Base-by-base conservation (phyloP, 2,113 vertebrate genomes). In the Acrocephalus kingi region DNA sequence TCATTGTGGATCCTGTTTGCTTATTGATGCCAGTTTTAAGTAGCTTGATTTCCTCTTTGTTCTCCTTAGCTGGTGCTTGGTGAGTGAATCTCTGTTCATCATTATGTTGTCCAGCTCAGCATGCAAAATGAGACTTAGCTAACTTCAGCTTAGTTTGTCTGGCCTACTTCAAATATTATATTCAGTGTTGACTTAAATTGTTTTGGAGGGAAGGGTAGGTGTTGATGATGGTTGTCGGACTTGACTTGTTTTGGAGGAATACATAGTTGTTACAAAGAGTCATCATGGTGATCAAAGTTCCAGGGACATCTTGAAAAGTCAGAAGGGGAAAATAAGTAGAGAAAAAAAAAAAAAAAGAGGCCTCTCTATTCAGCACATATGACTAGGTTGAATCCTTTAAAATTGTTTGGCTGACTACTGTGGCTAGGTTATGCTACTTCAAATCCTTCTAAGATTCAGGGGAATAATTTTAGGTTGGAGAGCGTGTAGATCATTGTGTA, bases 401-500 rank as follows among this genome's bases (percentile, higher is more conserved):
- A 78, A 61, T 46, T 61, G 21, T 33, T 61, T 19, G 33, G 9
- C 37, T 61, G 55, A 23, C 39, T 46, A 3, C n/a, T 15, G 33
- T 68, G 84, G 12, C 62, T 69, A 39, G 56, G 28, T 69, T 69
- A 16, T 54, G 39, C 15, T 69, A 7, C 27, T 69, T 28, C n/a
- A 78, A 69, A n/a, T 87, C 33, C 33, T 78, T 46, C 19, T n/a
- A 19, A 78, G 55, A n/a, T 46, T 46, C 39, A 39, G 39, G 21
- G 23, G 21, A 62, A 20, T 62, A 39, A 45, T 46, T 69, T 54
- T 43, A n/a, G 23, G 23, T 46, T 39, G 39, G 64, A 54, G 18
- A 51, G 54, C 19, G 11, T 45, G n/a, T n/a, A n/a, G n/a, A n/a
- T n/a, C 11, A 9, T 52, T 37, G 37, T 0, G 1, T 37, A 37